Conservation (phyloP, 2,797 vertebrate genomes). For the Danio kyathit region DNA sequence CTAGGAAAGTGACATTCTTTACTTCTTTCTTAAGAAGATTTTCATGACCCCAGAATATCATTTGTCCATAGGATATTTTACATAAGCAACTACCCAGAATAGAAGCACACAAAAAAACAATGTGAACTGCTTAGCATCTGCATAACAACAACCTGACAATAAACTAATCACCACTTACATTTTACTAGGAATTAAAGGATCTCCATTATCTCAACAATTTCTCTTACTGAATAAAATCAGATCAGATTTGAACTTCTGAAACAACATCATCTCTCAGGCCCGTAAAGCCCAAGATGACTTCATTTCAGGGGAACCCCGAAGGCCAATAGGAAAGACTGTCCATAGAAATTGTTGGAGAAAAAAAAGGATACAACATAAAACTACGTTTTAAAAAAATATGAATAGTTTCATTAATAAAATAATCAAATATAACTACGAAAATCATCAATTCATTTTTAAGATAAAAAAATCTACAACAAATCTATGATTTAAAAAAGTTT, state of each 20-base stretch:
- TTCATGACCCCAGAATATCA: not conserved
- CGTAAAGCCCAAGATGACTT: not conserved
- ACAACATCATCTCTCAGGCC: constrained; percentile 9
- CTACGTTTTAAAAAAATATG: too few species aligned
- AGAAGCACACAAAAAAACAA: not conserved
- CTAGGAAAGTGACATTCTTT: not conserved
- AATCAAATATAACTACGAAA: too few species aligned
- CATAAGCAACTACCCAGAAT: not conserved
- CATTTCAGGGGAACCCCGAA: too few species aligned
- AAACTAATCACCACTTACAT: not conserved
- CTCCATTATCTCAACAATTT: not conserved
- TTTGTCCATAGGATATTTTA: not conserved
- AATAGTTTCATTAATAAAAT: too few species aligned
- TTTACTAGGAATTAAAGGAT: not conserved
- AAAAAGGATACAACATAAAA: too few species aligned
- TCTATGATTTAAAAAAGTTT: too few species aligned
- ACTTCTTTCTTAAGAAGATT: not conserved
- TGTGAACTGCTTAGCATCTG: not conserved
- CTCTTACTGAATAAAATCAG: not conserved
- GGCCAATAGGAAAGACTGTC: too few species aligned
- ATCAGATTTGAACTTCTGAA: constrained; percentile 1
- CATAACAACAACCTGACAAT: not conserved
- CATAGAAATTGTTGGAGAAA: too few species aligned
- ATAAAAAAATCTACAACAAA: too few species aligned
- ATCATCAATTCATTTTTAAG: too few species aligned